Conservation (phyloP, 2,113 vertebrate genomes). For the Kryptolebias marmoratus region DNA sequence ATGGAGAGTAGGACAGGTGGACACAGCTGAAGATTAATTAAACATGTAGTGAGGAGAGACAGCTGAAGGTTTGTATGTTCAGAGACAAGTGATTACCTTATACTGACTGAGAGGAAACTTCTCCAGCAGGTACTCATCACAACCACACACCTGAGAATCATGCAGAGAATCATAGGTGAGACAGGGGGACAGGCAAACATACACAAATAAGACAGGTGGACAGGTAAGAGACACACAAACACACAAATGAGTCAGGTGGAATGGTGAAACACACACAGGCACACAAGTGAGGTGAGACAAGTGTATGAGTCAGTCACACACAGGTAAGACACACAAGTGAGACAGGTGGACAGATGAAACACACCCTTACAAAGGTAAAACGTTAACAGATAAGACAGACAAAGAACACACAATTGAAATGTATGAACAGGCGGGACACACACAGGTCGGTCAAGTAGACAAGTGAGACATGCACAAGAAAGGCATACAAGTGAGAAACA, state of each 20-base stretch:
- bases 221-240: too few relatives aligned
- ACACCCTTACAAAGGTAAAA: not conserved
- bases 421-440: not conserved
- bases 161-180: not conserved
- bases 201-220: not conserved
- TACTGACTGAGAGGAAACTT: conserved; percentile 84
- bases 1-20: not conserved
- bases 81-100: conserved; percentile 70
- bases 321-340: not conserved
- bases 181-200: not conserved
- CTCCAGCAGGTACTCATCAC: conserved; percentile 85
- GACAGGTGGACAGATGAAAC: not conserved
- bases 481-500: not conserved
- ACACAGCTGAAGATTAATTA: not conserved
- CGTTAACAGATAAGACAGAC: not conserved
- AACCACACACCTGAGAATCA: conserved; percentile 81
- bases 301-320: too few relatives aligned
- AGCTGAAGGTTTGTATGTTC: not conserved
- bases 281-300: too few relatives aligned
- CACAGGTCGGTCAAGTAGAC: not conserved
- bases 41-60: not conserved
- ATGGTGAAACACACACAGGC: too few relatives aligned
- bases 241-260: too few relatives aligned
- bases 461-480: too few relatives aligned
- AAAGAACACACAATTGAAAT: too few relatives aligned